phyloP scores from a whole-genome alignment of 1,140 invertebrate species.

The Teleopsis dalmanni region DNA sequence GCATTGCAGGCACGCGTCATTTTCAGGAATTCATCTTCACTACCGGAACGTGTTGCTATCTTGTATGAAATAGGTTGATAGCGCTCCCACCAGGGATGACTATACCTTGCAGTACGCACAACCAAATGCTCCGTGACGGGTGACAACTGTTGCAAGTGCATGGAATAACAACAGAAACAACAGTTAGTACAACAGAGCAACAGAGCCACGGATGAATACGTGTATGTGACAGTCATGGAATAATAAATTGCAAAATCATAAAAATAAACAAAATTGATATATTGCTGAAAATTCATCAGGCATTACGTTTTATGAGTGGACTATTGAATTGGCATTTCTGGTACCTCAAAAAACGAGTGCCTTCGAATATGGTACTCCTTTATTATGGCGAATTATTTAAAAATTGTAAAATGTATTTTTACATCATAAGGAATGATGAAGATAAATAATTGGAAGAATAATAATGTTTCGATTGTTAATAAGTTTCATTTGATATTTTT shows the following conservation, averaged over 20 bases:
- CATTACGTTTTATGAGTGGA: too few relatives aligned
- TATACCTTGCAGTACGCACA: not conserved
- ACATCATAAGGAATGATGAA: too few relatives aligned
- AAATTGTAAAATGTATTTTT: too few relatives aligned
- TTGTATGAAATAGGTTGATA: constrained; percentile 82
- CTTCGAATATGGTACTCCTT: too few relatives aligned
- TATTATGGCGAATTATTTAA: too few relatives aligned
- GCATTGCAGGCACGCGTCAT: constrained; percentile 65
- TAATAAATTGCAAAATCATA: not conserved
- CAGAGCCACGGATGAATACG: too few relatives aligned
- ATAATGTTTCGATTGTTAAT: too few relatives aligned
- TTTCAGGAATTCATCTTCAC: constrained; percentile 55
- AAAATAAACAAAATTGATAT: not conserved
- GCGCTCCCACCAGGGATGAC: constrained; percentile 69
- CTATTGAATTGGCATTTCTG: too few relatives aligned
- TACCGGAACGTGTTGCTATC: constrained; percentile 64
- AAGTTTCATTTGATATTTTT: too few relatives aligned
- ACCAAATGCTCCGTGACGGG: constrained; percentile 11
- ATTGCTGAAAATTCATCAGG: not conserved
- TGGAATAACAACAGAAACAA: not conserved
- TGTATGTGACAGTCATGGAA: not conserved
- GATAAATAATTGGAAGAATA: too few relatives aligned
- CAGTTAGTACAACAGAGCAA: not conserved
- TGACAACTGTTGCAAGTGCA: constrained; percentile 6
- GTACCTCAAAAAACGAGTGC: too few relatives aligned